Percentiles rank a stretch among this genome's conserved stretches.
phyloP scores from a whole-genome alignment of 2,888 invertebrate species.

The Hecatera dysodea region DNA sequence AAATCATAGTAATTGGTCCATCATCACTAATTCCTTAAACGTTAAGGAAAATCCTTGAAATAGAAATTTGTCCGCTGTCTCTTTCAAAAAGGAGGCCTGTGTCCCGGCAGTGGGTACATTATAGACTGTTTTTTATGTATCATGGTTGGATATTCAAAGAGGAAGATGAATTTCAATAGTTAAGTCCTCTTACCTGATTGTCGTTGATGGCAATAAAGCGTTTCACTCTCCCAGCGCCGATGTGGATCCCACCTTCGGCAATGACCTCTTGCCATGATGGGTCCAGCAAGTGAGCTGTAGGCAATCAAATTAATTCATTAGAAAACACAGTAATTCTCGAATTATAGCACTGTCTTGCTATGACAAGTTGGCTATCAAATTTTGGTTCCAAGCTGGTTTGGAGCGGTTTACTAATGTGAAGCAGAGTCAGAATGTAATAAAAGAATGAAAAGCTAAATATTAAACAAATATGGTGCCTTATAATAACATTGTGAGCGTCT shows the following conservation, averaged over 20 bases:
- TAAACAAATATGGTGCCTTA: too few relatives aligned
- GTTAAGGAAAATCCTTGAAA: too few relatives aligned
- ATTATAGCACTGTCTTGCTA: background rate
- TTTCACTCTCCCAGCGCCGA: conserved; percentile 80
- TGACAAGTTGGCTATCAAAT: background rate
- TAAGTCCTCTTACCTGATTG: conserved; percentile 71
- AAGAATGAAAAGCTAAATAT: too few relatives aligned
- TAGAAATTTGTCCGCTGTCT: background rate
- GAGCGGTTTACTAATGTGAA: background rate
- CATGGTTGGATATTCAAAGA: background rate
- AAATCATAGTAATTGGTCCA: too few relatives aligned
- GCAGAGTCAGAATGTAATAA: background rate
- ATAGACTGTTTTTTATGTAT: background rate
- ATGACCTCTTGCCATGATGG: conserved; percentile 80
- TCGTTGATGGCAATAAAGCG: conserved; percentile 81
- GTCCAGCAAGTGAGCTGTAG: conserved; percentile 73
- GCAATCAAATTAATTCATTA: background rate
- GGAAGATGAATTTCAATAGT: background rate
- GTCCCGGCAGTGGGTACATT: background rate
- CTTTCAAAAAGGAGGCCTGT: background rate
- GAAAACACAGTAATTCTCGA: background rate
- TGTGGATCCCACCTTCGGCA: conserved; percentile 76
- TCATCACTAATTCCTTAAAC: too few relatives aligned
- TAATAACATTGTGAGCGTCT: too few relatives aligned
- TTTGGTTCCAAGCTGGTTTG: background rate